phyloP scores from a whole-genome alignment of 2,797 vertebrate genomes.

The Ataeniobius toweri region DNA sequence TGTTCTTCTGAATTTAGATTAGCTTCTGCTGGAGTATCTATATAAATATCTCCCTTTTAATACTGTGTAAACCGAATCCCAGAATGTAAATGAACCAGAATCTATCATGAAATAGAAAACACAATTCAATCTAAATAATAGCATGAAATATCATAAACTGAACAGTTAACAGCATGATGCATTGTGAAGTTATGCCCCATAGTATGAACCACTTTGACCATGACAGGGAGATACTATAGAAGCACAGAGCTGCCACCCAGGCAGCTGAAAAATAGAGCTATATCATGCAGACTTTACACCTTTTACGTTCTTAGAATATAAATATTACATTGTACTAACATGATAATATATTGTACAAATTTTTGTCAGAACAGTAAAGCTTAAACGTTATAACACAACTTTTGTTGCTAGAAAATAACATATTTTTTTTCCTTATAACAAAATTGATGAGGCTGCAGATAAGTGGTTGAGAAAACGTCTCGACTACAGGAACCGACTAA shows the following conservation, averaged over 20 bases:
- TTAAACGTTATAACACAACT: too few species aligned
- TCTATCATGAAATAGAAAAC: constrained; percentile 3
- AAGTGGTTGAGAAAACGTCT: too few species aligned
- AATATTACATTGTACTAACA: too few species aligned
- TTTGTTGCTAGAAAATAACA: too few species aligned
- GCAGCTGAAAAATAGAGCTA: background rate
- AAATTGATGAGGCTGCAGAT: too few species aligned
- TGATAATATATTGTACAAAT: too few species aligned
- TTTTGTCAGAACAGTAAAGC: too few species aligned
- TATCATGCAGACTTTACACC: background rate
- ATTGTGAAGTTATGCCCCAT: background rate
- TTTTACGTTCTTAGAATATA: too few species aligned
- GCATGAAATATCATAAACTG: background rate
- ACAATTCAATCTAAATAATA: background rate
- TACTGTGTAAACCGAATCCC: background rate
- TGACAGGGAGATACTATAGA: background rate
- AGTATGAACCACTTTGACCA: background rate
- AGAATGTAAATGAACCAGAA: constrained; percentile 1
- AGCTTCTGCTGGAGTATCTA: constrained; percentile 36
- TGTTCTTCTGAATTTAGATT: constrained; percentile 36
- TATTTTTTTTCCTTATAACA: too few species aligned
- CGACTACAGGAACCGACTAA: too few species aligned
- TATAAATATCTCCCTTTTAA: constrained; percentile 35
- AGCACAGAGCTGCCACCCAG: background rate
- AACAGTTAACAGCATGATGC: background rate